A percentile compares a stretch with the other conserved stretches of the same genome.
phyloP scores from a whole-genome alignment of 1,140 invertebrate genomes.

The Aporrectodea caliginosa region DNA sequence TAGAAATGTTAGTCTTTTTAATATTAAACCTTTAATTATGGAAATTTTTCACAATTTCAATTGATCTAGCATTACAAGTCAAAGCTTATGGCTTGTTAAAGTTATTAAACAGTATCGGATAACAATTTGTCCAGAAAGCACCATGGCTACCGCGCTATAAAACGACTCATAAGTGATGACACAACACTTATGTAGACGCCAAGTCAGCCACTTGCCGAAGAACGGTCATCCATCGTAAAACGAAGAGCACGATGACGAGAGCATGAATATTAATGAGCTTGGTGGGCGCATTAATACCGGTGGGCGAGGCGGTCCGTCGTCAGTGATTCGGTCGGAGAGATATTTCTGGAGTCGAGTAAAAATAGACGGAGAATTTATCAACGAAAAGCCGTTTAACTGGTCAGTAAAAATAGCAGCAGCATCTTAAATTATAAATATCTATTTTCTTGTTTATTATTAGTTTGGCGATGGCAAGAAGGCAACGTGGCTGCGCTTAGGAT shows the following conservation, averaged over 20 bases:
- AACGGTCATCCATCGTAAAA: too few relatives aligned
- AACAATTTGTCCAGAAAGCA: neutral
- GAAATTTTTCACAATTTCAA: too few relatives aligned
- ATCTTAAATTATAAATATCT: slow-evolving; percentile 1
- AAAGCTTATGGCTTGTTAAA: too few relatives aligned
- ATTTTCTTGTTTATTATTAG: slow-evolving; percentile 4
- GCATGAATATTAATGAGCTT: too few relatives aligned
- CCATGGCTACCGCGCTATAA: neutral
- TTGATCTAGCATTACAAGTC: too few relatives aligned
- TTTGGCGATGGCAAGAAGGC: neutral
- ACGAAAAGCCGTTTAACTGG: neutral
- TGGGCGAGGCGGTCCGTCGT: neutral
- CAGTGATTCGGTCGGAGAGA: neutral
- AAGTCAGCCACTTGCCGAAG: too few relatives aligned
- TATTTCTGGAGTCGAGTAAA: neutral
- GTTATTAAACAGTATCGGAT: too few relatives aligned
- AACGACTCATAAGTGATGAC: neutral
- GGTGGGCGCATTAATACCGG: neutral
- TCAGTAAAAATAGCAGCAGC: neutral
- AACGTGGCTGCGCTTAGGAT: too few relatives aligned
- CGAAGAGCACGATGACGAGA: too few relatives aligned
- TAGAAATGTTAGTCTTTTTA: too few relatives aligned
- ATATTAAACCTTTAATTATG: too few relatives aligned
- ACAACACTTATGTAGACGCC: too few relatives aligned
- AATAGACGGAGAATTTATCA: neutral